Evolutionary conservation across 2,888 invertebrate species (phyloP).

Genomic region (Empis stercorea): DNA sequence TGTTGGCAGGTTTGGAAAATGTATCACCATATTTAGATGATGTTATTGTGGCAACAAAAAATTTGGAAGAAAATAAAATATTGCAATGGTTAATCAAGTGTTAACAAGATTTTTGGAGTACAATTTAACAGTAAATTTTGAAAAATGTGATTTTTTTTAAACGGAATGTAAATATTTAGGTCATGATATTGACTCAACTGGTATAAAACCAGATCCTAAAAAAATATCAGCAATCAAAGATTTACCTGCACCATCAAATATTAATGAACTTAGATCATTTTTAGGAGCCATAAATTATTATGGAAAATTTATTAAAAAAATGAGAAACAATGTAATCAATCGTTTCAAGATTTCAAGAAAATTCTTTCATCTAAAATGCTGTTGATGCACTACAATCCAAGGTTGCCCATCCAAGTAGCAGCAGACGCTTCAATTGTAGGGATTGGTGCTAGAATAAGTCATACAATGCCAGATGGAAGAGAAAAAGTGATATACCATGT

Average conservation of each 20-base stretch:
- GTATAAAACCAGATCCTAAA: constrained; percentile 16
- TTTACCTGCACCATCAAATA: constrained; percentile 15
- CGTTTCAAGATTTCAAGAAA: constrained; percentile 15
- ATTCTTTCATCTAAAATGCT: constrained; percentile 12
- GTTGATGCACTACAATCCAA: constrained; percentile 8
- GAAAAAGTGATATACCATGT: constrained; percentile 9
- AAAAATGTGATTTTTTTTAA: constrained; percentile 19
- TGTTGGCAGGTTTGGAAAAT: constrained; percentile 10
- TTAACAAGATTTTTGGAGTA: constrained; percentile 6
- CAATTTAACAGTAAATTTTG: constrained; percentile 7
- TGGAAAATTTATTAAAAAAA: constrained; percentile 4
- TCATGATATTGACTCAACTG: constrained; percentile 18
- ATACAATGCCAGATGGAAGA: constrained; percentile 1
- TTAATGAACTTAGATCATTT: constrained; percentile 7
- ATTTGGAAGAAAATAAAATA: constrained; percentile 3
- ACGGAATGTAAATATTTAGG: constrained; percentile 17
- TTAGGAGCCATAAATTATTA: constrained; percentile 9
- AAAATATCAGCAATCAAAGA: constrained; percentile 19
- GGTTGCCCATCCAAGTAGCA: constrained; percentile 9
- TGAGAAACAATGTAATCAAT: constrained; percentile 15
- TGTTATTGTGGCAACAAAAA: constrained; percentile 6
- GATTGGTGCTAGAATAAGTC: constrained; percentile 6
- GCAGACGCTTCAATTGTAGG: constrained; percentile 15
- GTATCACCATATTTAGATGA: constrained; percentile 12
- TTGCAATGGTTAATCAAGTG: constrained; percentile 2